phyloP scores from a whole-genome alignment of 2,888 invertebrate species.

The Parnassius glacialis region DNA sequence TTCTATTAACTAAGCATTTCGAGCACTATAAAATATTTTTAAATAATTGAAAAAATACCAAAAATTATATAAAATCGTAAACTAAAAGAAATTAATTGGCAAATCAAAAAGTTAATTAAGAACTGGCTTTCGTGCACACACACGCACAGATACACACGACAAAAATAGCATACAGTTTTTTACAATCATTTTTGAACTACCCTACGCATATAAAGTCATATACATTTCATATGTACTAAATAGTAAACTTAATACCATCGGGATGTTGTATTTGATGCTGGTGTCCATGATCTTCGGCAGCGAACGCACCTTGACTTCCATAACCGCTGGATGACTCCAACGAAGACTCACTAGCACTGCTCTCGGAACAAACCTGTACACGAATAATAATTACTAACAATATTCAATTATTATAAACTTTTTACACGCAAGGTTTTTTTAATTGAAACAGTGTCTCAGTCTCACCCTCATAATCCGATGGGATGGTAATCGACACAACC shows the following conservation, averaged over 20 bases:
- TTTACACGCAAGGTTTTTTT: no score
- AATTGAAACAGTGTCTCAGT: no score
- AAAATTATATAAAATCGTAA: not conserved
- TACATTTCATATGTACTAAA: not conserved
- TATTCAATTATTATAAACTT: no score
- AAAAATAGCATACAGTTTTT: not conserved
- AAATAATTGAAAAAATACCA: not conserved
- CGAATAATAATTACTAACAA: not conserved
- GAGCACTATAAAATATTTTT: not conserved
- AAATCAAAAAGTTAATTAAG: not conserved
- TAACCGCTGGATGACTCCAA: slow-evolving; percentile 89
- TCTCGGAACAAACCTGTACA: slow-evolving; percentile 74
- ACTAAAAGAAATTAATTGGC: not conserved
- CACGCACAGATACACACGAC: not conserved
- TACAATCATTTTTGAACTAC: not conserved
- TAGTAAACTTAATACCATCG: slow-evolving; percentile 57
- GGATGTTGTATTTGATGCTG: slow-evolving; percentile 63
- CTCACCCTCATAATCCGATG: no score
- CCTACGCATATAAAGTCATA: not conserved
- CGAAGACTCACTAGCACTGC: slow-evolving; percentile 87
- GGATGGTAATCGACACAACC: no score
- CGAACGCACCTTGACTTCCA: slow-evolving; percentile 88
- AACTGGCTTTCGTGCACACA: not conserved
- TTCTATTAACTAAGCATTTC: not conserved
- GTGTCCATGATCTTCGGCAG: slow-evolving; percentile 75